A percentile compares a stretch with the other conserved stretches of the same genome.
Evolutionary conservation across 2,797 vertebrate species (phyloP).

Genomic region (Spinus pinus): DNA sequence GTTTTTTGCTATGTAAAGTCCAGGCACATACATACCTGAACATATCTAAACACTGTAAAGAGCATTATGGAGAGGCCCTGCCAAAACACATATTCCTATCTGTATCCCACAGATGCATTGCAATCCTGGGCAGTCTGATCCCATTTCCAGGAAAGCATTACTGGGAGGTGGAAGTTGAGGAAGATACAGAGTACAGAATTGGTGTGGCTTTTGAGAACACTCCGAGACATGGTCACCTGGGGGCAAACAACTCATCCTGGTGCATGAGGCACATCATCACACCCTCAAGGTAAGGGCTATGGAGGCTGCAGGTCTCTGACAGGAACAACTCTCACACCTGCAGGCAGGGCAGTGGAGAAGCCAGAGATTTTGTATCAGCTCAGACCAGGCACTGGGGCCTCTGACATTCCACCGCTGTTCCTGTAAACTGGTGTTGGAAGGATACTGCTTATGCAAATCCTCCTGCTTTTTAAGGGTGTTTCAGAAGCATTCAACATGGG

Average conservation of each 20-base stretch:
- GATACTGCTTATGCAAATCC: background rate
- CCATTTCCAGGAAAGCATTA: slow-evolving; percentile 87
- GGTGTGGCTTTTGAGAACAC: slow-evolving; percentile 89
- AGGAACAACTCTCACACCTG: background rate
- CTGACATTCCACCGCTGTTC: fast-evolving
- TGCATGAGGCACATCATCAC: slow-evolving; percentile 90
- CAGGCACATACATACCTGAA: background rate
- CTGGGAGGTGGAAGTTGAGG: slow-evolving; percentile 90
- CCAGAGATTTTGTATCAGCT: background rate
- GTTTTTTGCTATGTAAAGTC: background rate
- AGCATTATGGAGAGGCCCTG: background rate
- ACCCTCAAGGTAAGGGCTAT: slow-evolving; percentile 81
- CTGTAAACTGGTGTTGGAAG: background rate
- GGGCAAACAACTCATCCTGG: slow-evolving; percentile 86
- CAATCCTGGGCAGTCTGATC: slow-evolving; percentile 86
- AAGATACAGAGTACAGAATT: slow-evolving; percentile 81
- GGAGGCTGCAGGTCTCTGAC: background rate
- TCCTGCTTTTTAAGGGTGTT: background rate
- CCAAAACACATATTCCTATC: background rate
- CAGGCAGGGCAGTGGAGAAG: background rate
- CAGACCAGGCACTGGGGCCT: background rate
- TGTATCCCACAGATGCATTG: slow-evolving; percentile 82
- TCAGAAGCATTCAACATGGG: background rate
- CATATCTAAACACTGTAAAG: background rate
- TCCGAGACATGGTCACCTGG: slow-evolving; percentile 83